These are phyloP conservation scores for Cheirogaleus medius DNA, from an alignment of 2,113 vertebrate genomes.

Conservation along the genomic window DNA sequence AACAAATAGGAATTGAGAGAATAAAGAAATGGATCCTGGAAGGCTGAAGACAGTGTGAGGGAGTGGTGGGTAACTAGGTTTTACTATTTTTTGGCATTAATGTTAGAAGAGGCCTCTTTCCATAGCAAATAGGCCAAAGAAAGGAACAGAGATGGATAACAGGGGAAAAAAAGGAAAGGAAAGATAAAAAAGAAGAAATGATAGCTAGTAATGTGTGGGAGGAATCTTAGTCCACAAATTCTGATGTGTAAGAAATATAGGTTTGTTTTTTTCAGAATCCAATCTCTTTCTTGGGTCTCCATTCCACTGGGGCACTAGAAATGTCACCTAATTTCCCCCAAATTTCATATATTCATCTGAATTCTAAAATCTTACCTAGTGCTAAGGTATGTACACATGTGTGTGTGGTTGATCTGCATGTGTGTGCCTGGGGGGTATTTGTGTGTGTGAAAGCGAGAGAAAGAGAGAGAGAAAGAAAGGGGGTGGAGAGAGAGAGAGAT, in stretches of 20 bases:
- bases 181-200: not conserved
- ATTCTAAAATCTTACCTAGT: not conserved
- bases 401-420: not conserved
- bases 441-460: not conserved
- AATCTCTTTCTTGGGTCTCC: not conserved
- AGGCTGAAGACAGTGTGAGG: not conserved
- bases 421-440: not conserved
- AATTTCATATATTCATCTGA: conserved; percentile 1
- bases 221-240: not conserved
- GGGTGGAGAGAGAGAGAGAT: not conserved
- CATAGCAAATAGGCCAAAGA: not conserved
- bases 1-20: not conserved
- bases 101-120: not conserved
- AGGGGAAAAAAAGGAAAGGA: not conserved
- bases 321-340: not conserved
- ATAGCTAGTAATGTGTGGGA: not conserved
- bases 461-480: not conserved
- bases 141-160: not conserved
- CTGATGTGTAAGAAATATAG: not conserved
- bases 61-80: not conserved
- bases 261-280: not conserved
- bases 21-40: not conserved
- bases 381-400: not conserved
- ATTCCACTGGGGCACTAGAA: not conserved
- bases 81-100: not conserved